Evolutionary conservation across 2,113 vertebrate species (phyloP), one percentile per base, ranked within the genome.

Genomic region (Aegotheles bennettii): DNA sequence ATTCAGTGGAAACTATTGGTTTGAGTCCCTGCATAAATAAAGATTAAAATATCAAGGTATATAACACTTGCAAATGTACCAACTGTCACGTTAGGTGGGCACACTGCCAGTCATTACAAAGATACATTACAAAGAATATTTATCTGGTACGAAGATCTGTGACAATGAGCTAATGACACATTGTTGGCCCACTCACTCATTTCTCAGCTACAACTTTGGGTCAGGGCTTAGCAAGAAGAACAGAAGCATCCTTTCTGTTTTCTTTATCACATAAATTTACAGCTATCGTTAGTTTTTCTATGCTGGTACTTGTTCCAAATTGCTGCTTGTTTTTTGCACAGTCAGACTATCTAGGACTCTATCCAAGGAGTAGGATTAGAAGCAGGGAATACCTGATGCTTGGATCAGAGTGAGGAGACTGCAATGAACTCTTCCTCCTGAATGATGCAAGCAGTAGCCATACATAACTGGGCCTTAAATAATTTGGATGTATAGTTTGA

Each of bases 21-120:
- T 97, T 99, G 94, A 99, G 96, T 67, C 99, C 99, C 99, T 99
- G 95, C 35, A 95, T 65, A 94, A 91, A 95, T 83, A 97, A 48
- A 94, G 85, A 95, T 93, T 95, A 90, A 92, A 95, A 87, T 74
- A 94, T 90, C 71, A 95, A 82, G 50, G 89, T 85, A 90, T 65
- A 77, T 75, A 90, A 88, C 38, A 90, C 77, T 84, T 73, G 78
- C n/a, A 92, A 86, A 94, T 11, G 14, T 60, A 89, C 31, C 19
- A 56, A 13, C 45, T 61, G 77, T 81, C 70, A 81, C 0, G 1
- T 68, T 71, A 78, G 63, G 57, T 48, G 89, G 94, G 57, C 57
- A 83, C 9, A 1, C 51, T 59, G 83, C 81, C 81, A 75, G 71
- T 19, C 60, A 79, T 79, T 38, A 83, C 35, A 64, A 86, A 42